These are phyloP conservation scores for Grus americana DNA, from an alignment of 2,113 vertebrate genomes.

Conservation along the genomic window DNA sequence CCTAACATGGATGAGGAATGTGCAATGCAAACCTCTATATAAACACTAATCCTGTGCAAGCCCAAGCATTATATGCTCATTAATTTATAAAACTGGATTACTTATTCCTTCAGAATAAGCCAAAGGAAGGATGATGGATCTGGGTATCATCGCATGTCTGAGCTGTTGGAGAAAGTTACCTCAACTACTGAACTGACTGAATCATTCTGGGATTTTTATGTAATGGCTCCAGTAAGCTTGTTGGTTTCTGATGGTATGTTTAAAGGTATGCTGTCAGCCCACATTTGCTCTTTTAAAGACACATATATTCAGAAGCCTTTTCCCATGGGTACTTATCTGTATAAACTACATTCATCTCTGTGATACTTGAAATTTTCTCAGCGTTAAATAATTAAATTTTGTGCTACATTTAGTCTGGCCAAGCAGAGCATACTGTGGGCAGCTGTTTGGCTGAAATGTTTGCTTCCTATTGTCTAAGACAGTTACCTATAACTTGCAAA, in stretches of 20 bases:
- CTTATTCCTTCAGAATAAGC: background rate
- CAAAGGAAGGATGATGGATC: background rate
- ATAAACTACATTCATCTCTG: background rate
- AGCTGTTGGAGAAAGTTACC: background rate
- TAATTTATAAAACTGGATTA: background rate
- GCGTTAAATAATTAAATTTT: constrained; percentile 49
- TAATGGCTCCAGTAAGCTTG: background rate
- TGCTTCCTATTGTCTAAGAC: background rate
- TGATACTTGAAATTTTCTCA: background rate
- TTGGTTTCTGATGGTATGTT: background rate
- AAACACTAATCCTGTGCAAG: background rate
- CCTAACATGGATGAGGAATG: background rate
- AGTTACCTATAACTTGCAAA: background rate
- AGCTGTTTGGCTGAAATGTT: background rate
- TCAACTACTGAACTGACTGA: background rate
- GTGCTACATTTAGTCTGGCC: background rate
- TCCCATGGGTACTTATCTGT: background rate
- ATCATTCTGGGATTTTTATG: background rate
- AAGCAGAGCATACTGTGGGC: background rate
- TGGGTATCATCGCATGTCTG: background rate
- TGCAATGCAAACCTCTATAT: background rate
- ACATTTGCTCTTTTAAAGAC: background rate
- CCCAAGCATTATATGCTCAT: background rate
- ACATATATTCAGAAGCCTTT: background rate
- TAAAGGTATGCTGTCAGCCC: constrained; percentile 1